phyloP scores from a whole-genome alignment of 2,113 vertebrate genomes.

The Eclectus roratus region DNA sequence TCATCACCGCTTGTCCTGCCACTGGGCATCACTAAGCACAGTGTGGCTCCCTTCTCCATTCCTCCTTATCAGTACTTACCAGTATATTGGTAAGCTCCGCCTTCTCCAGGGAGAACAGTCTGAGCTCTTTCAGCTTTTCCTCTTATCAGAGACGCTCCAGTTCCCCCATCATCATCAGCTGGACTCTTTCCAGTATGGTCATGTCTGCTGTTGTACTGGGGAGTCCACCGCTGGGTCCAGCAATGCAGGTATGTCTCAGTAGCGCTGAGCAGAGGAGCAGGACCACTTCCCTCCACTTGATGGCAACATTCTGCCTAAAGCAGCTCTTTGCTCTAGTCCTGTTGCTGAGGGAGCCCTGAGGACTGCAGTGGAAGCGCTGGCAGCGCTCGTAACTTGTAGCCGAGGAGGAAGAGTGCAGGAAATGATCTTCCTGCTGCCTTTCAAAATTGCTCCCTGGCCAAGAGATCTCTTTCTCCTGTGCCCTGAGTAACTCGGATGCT shows the following conservation, averaged over 20 bases:
- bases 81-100: not conserved
- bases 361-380: not conserved
- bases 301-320: not conserved
- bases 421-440: not conserved
- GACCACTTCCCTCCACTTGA: not conserved
- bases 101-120: not conserved
- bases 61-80: not conserved
- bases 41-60: not conserved
- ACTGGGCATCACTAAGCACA: not conserved
- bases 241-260: not conserved
- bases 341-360: not conserved
- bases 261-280: not conserved
- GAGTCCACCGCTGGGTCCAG: not conserved
- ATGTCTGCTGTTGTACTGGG: not conserved
- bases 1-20: not conserved
- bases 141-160: not conserved
- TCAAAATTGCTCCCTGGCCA: not conserved
- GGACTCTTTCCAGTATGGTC: not conserved
- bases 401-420: not conserved
- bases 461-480: not conserved
- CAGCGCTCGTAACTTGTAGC: not conserved
- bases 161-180: not conserved
- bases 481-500: not conserved
- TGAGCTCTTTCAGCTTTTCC: not conserved
- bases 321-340: not conserved